Percentiles rank a stretch among this genome's conserved stretches.
phyloP scores from a whole-genome alignment of 1,140 invertebrate genomes.

The Leptopilina clavipes region DNA sequence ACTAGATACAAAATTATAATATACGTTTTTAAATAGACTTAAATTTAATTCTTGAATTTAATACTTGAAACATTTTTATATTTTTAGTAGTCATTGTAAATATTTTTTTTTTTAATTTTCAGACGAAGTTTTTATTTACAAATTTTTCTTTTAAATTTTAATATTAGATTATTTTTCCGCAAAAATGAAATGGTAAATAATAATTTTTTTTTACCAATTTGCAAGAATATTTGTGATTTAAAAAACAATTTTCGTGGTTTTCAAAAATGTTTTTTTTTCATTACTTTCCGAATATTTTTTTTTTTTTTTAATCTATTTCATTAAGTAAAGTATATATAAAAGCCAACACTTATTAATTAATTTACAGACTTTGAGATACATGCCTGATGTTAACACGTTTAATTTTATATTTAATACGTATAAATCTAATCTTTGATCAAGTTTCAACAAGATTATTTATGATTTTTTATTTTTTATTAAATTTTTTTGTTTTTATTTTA shows the following conservation, averaged over 20 bases:
- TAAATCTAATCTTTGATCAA: conserved; percentile 25
- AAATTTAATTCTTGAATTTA: background rate
- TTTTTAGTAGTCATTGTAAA: no score
- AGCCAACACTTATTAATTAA: conserved; percentile 25
- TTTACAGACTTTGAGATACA: conserved; percentile 22
- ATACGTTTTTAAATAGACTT: background rate
- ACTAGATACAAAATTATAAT: conserved; percentile 12
- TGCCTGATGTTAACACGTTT: conserved; percentile 15
- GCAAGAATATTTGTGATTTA: background rate
- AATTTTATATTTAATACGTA: background rate
- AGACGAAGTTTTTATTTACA: background rate
- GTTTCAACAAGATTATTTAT: conserved; percentile 21
- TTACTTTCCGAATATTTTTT: background rate
- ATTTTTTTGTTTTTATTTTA: background rate
- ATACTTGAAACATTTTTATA: background rate
- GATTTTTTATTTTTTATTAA: background rate
- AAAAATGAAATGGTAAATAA: no score
- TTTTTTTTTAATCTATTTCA: no score
- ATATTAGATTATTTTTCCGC: no score
- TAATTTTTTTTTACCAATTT: background rate
- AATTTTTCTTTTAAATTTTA: no score
- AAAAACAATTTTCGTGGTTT: conserved; percentile 11
- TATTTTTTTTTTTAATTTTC: background rate
- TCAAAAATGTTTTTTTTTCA: background rate
- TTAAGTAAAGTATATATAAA: conserved; percentile 21